Evolutionary conservation across 2,888 invertebrate species (phyloP).

Genomic region (Ochropleura plecta): DNA sequence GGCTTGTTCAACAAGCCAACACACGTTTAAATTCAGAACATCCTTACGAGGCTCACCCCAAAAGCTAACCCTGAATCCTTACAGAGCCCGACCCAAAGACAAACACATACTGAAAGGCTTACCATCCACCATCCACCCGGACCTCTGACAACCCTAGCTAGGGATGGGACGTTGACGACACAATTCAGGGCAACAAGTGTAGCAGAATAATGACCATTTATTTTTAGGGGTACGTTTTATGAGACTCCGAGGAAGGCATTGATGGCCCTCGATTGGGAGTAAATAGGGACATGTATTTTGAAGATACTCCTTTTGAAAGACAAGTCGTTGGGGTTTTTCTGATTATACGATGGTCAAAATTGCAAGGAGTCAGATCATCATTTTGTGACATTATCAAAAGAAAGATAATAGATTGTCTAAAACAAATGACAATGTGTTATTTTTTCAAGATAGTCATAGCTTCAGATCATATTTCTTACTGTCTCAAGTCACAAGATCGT

Average conservation of each 20-base stretch:
- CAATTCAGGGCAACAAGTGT: constrained; percentile 70
- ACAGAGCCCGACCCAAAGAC: constrained; percentile 38
- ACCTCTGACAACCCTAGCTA: constrained; percentile 62
- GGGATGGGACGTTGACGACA: constrained; percentile 65
- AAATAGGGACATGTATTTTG: constrained; percentile 54
- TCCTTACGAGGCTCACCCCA: constrained; percentile 30
- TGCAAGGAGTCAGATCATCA: not conserved
- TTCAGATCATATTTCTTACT: not conserved
- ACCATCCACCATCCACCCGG: constrained; percentile 28
- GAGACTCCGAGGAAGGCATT: constrained; percentile 61
- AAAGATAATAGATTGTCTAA: not conserved
- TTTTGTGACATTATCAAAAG: too few relatives aligned
- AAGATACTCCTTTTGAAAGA: constrained; percentile 20
- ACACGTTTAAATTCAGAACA: constrained; percentile 25
- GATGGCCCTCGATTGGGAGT: constrained; percentile 59
- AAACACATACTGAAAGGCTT: constrained; percentile 39
- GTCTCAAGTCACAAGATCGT: too few relatives aligned
- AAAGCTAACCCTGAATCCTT: constrained; percentile 26
- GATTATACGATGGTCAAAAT: not conserved
- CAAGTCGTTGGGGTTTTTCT: not conserved
- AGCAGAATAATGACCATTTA: constrained; percentile 70
- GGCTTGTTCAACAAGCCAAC: not conserved
- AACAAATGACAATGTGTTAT: not conserved
- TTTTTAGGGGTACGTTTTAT: constrained; percentile 67
- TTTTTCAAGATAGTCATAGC: not conserved